Percentiles rank a stretch among this genome's conserved stretches.
These are phyloP conservation scores for Tylochromis polylepis DNA, from an alignment of 2,113 vertebrate species.

Conservation along the genomic window DNA sequence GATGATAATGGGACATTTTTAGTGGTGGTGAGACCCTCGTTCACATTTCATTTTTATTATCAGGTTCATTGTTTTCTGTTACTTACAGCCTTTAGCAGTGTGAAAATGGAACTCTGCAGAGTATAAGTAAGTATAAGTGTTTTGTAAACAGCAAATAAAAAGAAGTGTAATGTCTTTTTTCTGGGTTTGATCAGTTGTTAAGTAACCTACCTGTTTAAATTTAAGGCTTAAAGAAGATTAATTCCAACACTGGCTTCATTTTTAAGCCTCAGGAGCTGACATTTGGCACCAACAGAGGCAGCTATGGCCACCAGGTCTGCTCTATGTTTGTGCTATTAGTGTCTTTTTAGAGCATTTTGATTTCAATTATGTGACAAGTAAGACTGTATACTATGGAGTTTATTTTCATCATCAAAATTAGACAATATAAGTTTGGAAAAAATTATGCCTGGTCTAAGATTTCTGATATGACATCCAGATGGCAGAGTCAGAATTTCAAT, in stretches of 20 bases:
- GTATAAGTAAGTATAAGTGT: neutral
- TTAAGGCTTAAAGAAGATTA: neutral
- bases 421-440: no score
- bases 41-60: neutral
- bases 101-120: accelerated
- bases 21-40: neutral
- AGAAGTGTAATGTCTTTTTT: neutral
- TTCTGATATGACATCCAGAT: neutral
- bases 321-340: neutral
- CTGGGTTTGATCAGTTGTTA: neutral
- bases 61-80: neutral
- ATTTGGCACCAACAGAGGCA: neutral
- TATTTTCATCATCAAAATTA: neutral
- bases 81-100: neutral
- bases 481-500: neutral
- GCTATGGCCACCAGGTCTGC: neutral
- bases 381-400: neutral
- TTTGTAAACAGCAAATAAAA: neutral
- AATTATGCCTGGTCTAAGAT: no score
- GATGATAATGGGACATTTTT: neutral
- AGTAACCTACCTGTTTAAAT: neutral
- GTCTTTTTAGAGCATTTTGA: neutral
- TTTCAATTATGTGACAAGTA: neutral
- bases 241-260: neutral
- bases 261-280: neutral